These are phyloP conservation scores for Pogonomyrmex californicus DNA, from an alignment of 1,140 invertebrate species.

Conservation along the genomic window DNA sequence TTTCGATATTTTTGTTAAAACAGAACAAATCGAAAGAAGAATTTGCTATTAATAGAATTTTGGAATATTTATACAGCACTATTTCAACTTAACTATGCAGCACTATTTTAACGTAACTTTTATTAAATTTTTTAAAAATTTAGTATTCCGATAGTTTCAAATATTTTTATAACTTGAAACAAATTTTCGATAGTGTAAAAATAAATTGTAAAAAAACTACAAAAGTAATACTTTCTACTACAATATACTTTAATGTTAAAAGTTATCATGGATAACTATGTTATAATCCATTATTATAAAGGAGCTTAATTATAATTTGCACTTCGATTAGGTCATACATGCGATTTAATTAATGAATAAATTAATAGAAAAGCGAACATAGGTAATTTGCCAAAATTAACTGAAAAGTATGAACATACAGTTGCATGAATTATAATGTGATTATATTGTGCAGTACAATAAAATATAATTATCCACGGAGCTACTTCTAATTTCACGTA, in stretches of 20 bases:
- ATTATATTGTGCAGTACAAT: constrained; percentile 47
- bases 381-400: constrained; percentile 51
- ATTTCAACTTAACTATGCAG: background rate
- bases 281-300: constrained; percentile 20
- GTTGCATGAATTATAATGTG: constrained; percentile 32
- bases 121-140: background rate
- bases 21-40: background rate
- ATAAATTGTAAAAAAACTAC: background rate
- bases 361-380: constrained; percentile 61
- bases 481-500: constrained; percentile 51
- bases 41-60: constrained; percentile 1
- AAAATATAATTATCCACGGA: constrained; percentile 50
- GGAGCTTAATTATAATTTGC: constrained; percentile 44
- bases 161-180: background rate
- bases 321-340: constrained; percentile 41
- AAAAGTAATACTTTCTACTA: background rate
- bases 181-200: background rate
- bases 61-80: background rate
- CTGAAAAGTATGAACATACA: constrained; percentile 49
- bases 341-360: constrained; percentile 61
- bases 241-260: background rate
- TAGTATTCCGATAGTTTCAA: background rate
- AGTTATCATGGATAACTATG: constrained; percentile 4
- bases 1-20: background rate
- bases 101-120: background rate